Percentiles rank a stretch among this genome's conserved stretches.
phyloP scores from a whole-genome alignment of 2,797 vertebrate species.

The Cuculus canorus region DNA sequence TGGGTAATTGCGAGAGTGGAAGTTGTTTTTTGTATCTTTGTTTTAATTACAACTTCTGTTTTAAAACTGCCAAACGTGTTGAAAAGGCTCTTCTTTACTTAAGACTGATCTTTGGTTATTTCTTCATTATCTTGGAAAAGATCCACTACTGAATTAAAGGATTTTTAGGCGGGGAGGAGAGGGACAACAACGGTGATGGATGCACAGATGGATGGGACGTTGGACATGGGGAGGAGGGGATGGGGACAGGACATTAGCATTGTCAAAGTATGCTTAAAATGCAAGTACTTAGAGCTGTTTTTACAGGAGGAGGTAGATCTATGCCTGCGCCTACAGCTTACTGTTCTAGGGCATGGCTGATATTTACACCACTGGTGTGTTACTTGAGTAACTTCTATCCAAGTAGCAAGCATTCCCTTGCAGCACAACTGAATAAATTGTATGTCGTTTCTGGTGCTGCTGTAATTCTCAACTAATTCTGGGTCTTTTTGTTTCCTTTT shows the following conservation, averaged over 20 bases:
- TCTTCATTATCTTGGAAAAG: neutral
- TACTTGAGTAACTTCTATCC: neutral
- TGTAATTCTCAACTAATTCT: neutral
- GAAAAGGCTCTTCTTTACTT: neutral
- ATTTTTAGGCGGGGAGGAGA: too few relatives aligned
- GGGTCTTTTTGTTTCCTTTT: slow-evolving; percentile 19
- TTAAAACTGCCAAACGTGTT: neutral
- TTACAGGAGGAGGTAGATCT: neutral
- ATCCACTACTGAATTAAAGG: neutral
- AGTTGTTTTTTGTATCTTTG: neutral
- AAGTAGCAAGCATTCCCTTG: neutral
- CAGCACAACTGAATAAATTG: neutral
- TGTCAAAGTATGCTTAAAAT: neutral
- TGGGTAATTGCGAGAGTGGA: neutral
- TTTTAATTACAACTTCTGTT: neutral
- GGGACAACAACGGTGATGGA: too few relatives aligned
- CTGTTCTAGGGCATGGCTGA: neutral
- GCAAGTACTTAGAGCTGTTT: neutral
- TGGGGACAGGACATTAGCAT: neutral
- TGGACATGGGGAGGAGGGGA: too few relatives aligned
- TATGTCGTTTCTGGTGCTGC: neutral
- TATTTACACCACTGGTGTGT: neutral
- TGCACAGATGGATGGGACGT: too few relatives aligned
- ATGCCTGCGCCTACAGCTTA: neutral
- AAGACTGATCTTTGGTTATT: neutral